Evolutionary conservation across 2,113 vertebrate genomes (phyloP), one percentile per base, ranked within the genome.

Genomic region (Vireo altiloquus): DNA sequence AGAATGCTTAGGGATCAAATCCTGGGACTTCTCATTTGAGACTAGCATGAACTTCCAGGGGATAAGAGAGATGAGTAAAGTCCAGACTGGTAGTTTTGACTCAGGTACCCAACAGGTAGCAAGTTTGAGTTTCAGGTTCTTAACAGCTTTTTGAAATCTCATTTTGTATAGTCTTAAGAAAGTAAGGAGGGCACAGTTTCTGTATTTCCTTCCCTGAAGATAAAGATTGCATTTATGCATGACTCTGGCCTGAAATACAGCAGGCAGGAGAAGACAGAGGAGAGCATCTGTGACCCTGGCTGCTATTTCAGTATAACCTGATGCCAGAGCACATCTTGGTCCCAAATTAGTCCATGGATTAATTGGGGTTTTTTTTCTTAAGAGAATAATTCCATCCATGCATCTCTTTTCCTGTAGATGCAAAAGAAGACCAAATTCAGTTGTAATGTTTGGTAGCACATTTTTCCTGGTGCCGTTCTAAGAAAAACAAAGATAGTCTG

Each of bases 401-500:
- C 13, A 30, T 81, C 14, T 15, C 6, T 88, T 86, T 80, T 75
- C 18, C 35, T 71, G 53, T 44, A 83, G 54, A 11, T 71, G 31
- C 31, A 53, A 80, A 90, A 89, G 40, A 92, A 94, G 37, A 24
- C 4, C 2, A 2, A 89, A 78, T 71, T 90, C 42, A 53, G 7
- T 37, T 46, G 27, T 39, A 64, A 44, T 75, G 18, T 88, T 92
- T 53, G 40, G 22, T 96, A 89, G 56, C 31, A 52, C n/a, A 61
- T 89, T 93, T 83, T 93, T 92, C 22, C 33, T 68, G 7, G 15
- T 91, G 65, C 82, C 14, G 3, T 89, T 92, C 65, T 94, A 82
- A 79, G 69, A 75, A 87, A 83, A 96, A 68, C 47, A 93, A 68
- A 89, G 54, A 15, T 28, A 57, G 47, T 35, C 40, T 68, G 21